phyloP scores from a whole-genome alignment of 2,797 vertebrate genomes.

The Adrianichthys oophorus region DNA sequence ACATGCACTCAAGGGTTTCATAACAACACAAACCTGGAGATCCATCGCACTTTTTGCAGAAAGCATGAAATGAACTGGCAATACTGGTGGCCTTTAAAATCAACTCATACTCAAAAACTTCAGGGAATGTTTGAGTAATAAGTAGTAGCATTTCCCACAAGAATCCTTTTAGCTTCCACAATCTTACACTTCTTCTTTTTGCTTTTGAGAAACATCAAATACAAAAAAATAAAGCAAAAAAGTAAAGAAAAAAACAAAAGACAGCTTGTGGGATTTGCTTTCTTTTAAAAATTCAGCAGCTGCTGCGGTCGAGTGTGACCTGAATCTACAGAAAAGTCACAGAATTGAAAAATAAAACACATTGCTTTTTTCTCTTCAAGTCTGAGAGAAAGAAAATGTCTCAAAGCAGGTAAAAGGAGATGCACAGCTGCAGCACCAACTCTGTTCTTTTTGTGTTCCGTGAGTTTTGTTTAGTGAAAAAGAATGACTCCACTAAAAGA shows the following conservation, averaged over 20 bases:
- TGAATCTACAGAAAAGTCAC: conserved; percentile 21
- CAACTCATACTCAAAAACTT: conserved; percentile 4
- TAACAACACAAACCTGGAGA: conserved; percentile 1
- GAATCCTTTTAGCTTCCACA: conserved; percentile 20
- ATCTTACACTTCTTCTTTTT: background rate
- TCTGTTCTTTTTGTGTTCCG: background rate
- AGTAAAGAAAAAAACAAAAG: conserved; percentile 31
- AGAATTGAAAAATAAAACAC: conserved; percentile 17
- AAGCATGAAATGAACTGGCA: conserved; percentile 6
- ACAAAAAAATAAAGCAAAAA: background rate
- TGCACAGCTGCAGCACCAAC: background rate
- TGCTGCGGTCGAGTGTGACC: conserved; percentile 25
- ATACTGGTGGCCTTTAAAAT: conserved; percentile 8
- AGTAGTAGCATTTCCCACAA: conserved; percentile 9
- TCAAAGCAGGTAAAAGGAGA: background rate
- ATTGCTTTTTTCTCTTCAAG: conserved; percentile 4
- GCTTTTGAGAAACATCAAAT: conserved; percentile 38
- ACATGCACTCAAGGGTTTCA: background rate
- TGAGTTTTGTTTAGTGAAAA: background rate
- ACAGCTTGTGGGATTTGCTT: conserved; percentile 30
- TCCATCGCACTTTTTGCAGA: conserved; percentile 18
- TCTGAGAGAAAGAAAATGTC: conserved; percentile 17
- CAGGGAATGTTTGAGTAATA: background rate
- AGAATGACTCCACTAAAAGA: background rate
- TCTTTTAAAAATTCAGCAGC: conserved; percentile 46